Evolutionary conservation across 2,888 invertebrate species (phyloP).

Genomic region (Megastigmus dorsalis): DNA sequence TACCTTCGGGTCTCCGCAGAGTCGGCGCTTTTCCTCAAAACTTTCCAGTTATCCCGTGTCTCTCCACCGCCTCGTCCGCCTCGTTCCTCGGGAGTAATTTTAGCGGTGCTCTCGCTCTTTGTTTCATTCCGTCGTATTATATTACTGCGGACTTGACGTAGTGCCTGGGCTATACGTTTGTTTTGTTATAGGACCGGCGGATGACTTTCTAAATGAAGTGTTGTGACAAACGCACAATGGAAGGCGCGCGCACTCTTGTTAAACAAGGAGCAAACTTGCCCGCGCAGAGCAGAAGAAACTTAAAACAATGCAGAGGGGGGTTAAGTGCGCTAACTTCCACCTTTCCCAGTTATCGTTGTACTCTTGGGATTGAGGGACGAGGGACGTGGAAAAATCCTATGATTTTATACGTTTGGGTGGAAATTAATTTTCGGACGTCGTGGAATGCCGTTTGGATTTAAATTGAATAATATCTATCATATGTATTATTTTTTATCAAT

Average conservation of each 20-base stretch:
- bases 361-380: background rate
- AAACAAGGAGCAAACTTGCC: constrained; percentile 43
- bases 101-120: background rate
- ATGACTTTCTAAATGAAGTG: constrained; percentile 60
- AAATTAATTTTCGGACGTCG: background rate
- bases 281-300: constrained; percentile 38
- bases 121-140: background rate
- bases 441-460: too few species aligned
- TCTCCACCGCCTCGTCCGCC: too few species aligned
- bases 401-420: background rate
- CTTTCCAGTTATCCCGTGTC: background rate
- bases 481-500: too few species aligned
- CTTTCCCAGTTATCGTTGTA: too few species aligned
- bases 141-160: constrained; percentile 18
- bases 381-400: constrained; percentile 30
- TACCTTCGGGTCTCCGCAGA: too few species aligned
- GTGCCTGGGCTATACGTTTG: too few species aligned
- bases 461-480: too few species aligned
- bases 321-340: constrained; percentile 18
- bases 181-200: constrained; percentile 2
- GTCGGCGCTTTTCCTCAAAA: background rate
- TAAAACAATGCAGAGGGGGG: constrained; percentile 45
- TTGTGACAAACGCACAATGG: constrained; percentile 63
- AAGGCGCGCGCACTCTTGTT: constrained; percentile 8
- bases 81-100: too few species aligned